Conservation (phyloP, 2,113 vertebrate species). For the Pterophyllum scalare region DNA sequence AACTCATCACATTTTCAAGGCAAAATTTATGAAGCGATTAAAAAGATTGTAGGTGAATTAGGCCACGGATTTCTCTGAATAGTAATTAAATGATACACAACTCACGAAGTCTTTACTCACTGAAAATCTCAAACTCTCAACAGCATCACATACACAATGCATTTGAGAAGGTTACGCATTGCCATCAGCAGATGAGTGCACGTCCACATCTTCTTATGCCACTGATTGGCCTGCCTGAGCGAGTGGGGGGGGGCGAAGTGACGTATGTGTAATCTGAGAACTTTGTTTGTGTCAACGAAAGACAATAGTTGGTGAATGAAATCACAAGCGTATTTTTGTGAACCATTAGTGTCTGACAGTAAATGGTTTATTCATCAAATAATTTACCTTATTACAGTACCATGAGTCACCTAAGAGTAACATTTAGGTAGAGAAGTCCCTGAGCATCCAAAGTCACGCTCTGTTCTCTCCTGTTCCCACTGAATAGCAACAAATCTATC, state of each 20-base stretch:
- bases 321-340: not conserved
- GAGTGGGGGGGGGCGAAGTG: not conserved
- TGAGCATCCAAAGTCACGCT: not conserved
- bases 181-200: not conserved
- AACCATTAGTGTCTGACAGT: not conserved
- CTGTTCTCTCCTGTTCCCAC: not conserved
- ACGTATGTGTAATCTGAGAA: constrained; percentile 43
- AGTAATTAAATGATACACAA: not conserved
- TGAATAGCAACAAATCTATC: not conserved
- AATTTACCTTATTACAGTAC: not conserved
- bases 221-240: not conserved
- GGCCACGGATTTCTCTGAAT: not conserved
- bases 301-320: not conserved
- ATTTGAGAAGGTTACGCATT: not conserved
- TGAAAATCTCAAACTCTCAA: not conserved
- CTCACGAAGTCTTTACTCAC: not conserved
- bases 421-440: not conserved
- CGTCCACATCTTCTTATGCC: not conserved
- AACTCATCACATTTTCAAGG: not conserved
- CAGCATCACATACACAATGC: not conserved
- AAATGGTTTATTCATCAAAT: not conserved
- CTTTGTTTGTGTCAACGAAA: not conserved
- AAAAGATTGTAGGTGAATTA: not conserved
- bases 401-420: not conserved
- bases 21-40: not conserved